A percentile compares a stretch with the other conserved stretches of the same genome.
Conservation (phyloP, 2,797 vertebrate genomes). For the Xerus rutilus region DNA sequence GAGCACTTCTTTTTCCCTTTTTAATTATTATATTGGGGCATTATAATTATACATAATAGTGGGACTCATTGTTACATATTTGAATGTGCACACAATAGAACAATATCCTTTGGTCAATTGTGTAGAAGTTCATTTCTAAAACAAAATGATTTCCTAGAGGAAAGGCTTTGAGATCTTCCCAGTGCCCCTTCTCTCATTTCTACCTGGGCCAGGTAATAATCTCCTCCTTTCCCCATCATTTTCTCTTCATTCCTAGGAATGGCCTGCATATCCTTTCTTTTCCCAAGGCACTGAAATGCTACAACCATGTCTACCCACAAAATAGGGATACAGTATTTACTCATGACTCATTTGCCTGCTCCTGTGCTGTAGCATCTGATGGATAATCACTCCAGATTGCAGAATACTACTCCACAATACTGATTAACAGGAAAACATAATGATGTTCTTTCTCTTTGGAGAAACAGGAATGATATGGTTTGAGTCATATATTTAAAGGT, state of each 20-base stretch:
- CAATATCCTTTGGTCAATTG: too few species aligned
- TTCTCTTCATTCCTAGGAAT: background rate
- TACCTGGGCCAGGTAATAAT: background rate
- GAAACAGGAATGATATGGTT: background rate
- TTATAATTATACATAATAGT: too few species aligned
- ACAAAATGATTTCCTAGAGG: background rate
- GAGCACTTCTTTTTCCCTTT: background rate
- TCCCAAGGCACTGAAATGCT: background rate
- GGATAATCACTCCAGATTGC: background rate
- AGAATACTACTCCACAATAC: background rate
- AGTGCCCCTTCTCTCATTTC: background rate
- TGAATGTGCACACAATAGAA: too few species aligned
- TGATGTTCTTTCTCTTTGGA: background rate
- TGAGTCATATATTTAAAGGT: background rate
- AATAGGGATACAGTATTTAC: background rate
- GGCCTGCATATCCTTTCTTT: background rate
- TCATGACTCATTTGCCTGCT: background rate
- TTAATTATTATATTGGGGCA: too few species aligned
- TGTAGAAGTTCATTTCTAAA: background rate
- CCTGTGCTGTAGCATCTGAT: background rate
- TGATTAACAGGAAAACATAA: background rate
- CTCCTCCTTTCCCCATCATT: background rate
- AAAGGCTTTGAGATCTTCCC: background rate
- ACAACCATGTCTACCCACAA: background rate
- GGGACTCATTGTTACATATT: too few species aligned